phyloP scores from a whole-genome alignment of 2,113 vertebrate species.

The Bolborhynchus lineola region DNA sequence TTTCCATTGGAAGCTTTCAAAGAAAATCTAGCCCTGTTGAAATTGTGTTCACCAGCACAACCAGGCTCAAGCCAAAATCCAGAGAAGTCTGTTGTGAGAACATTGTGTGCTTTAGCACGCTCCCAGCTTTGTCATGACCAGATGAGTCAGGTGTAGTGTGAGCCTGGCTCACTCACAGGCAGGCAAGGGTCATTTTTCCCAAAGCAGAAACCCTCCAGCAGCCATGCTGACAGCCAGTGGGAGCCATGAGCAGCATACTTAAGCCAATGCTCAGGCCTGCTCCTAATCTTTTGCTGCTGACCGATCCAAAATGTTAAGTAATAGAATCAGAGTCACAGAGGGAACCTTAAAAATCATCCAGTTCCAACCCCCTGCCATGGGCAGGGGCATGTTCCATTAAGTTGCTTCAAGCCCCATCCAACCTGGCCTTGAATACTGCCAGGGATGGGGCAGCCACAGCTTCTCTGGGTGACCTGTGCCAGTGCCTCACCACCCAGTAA shows the following conservation, averaged over 20 bases:
- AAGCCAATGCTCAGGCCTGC: neutral
- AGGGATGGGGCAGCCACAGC: neutral
- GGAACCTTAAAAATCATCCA: neutral
- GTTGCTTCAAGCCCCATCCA: neutral
- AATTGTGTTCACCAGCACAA: neutral
- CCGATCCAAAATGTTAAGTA: neutral
- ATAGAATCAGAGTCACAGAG: neutral
- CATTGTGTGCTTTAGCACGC: rapidly evolving
- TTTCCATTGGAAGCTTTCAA: neutral
- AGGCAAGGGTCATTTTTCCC: neutral
- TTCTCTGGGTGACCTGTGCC: neutral
- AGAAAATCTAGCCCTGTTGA: neutral
- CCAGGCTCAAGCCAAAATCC: neutral
- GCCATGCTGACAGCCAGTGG: neutral
- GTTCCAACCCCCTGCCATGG: neutral
- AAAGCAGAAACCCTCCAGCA: neutral
- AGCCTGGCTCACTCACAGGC: rapidly evolving
- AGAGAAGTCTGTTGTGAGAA: neutral
- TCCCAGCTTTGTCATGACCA: neutral
- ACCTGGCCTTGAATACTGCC: neutral
- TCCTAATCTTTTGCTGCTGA: neutral
- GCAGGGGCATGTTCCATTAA: neutral
- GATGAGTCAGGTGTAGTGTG: neutral
- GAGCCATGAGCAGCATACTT: rapidly evolving
- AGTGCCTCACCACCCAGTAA: neutral